These are phyloP conservation scores for Microtus oregoni DNA, from an alignment of 2,113 vertebrate species.

Conservation along the genomic window DNA sequence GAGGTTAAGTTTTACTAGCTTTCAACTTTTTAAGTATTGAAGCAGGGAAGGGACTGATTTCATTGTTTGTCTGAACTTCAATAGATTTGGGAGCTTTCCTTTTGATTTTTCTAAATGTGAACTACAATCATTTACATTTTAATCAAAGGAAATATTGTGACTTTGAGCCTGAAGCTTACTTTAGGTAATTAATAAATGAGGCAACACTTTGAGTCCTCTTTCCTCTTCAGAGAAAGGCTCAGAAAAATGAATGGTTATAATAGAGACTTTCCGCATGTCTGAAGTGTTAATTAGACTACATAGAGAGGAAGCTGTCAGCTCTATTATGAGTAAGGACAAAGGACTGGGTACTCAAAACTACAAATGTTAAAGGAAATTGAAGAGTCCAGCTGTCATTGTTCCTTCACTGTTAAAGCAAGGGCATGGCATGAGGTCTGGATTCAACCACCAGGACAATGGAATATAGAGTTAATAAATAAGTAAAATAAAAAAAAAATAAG, in stretches of 20 bases:
- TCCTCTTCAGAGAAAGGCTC: background rate
- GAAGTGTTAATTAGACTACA: background rate
- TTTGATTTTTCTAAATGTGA: conserved; percentile 28
- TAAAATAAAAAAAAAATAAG: background rate
- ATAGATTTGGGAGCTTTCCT: background rate
- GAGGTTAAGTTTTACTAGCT: conserved; percentile 8
- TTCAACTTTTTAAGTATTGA: conserved; percentile 39
- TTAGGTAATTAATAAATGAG: conserved; percentile 9
- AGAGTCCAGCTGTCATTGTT: background rate
- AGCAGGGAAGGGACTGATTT: background rate
- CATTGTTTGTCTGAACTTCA: background rate
- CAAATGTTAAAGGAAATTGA: background rate
- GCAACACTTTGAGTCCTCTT: background rate
- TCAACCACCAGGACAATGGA: background rate
- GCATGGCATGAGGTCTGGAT: background rate
- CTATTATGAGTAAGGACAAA: background rate
- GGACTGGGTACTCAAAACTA: background rate
- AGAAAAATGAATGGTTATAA: background rate
- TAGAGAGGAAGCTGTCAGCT: background rate
- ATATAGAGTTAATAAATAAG: background rate
- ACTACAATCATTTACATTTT: background rate
- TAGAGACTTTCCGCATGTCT: background rate
- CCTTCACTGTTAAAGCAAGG: background rate
- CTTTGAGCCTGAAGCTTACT: background rate
- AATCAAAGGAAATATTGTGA: background rate